Conservation (phyloP, 2,113 vertebrate species). For the Gnathonemus echidnorhynchus region DNA sequence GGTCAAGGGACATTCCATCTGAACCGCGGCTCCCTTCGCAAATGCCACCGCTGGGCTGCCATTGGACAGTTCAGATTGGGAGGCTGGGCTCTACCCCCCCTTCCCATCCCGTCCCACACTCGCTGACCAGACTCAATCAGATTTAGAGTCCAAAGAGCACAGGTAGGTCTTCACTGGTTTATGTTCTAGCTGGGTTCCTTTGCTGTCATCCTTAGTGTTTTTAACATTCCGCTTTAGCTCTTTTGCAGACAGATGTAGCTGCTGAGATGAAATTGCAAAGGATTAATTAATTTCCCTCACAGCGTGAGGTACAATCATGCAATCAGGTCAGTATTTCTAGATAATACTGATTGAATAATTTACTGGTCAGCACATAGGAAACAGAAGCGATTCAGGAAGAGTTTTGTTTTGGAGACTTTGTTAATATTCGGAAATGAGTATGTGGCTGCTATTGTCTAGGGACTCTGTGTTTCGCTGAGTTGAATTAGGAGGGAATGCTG, state of each 20-base stretch:
- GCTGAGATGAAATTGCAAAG: neutral
- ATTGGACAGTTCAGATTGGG: neutral
- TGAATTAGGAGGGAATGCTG: neutral
- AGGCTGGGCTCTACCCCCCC: neutral
- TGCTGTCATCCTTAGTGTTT: neutral
- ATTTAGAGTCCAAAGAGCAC: neutral
- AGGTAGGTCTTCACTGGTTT: constrained; percentile 10
- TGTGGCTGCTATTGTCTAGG: neutral
- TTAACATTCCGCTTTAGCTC: neutral
- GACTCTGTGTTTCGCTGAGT: neutral
- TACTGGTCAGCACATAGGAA: neutral
- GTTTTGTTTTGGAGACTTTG: neutral
- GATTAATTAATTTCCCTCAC: neutral
- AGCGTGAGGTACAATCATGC: neutral
- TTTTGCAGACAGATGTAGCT: neutral
- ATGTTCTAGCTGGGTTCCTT: neutral
- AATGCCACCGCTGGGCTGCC: neutral
- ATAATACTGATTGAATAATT: neutral
- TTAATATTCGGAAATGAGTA: neutral
- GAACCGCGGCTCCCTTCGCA: neutral
- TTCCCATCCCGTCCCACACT: neutral
- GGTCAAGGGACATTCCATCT: neutral
- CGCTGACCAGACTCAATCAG: neutral
- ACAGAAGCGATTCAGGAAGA: neutral
- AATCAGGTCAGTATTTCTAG: neutral